Evolutionary conservation across 2,888 invertebrate species (phyloP), one percentile per base, ranked within the genome.

Genomic region (Tenthredo amoena): DNA sequence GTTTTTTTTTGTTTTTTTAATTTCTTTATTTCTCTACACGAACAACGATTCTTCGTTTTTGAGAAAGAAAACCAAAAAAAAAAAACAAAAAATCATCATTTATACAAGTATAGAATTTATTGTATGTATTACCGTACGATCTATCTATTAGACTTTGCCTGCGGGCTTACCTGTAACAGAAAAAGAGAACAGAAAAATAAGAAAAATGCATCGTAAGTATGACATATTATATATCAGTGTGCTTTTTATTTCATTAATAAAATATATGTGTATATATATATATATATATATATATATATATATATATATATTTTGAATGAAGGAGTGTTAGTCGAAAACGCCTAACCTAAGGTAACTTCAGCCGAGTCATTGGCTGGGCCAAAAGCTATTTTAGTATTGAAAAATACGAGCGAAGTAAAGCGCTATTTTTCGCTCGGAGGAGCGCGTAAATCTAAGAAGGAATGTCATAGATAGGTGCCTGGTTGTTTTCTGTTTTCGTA

Each of bases 291-390:
- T 9, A 6, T 4, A 58, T 0, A 62, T 50, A 2, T 62, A 6
- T 3, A 58, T n/a, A 62, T 5, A 62, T 21, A 10, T 62, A 62
- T 62, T 26, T 62, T 62, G 21, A 62, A 62, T 12, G 62, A 62
- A 9, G 21, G 0, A 62, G 62, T 62, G 34, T 6, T 10, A n/a
- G 37, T 71, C 18, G 10, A n/a, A 40, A 40, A 77, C 50, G 77
- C 77, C 81, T 81, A 81, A 62, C 81, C 81, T 81, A 81, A 81
- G 34, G 81, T 62, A 81, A 81, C 81, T 37, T 26, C 6, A 34
- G 10, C 34, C 81, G 62, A 81, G 58, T 81, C 58, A 26, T 62
- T 81, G 37, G 37, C 47, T 40, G 26, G 77, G 47, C 77, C 15
- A 81, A 58, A 76, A 76, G 1, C 15, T 43, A 76, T 79, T 79